Conservation (phyloP, 2,888 invertebrate species). For the Dendrolimus houi region DNA sequence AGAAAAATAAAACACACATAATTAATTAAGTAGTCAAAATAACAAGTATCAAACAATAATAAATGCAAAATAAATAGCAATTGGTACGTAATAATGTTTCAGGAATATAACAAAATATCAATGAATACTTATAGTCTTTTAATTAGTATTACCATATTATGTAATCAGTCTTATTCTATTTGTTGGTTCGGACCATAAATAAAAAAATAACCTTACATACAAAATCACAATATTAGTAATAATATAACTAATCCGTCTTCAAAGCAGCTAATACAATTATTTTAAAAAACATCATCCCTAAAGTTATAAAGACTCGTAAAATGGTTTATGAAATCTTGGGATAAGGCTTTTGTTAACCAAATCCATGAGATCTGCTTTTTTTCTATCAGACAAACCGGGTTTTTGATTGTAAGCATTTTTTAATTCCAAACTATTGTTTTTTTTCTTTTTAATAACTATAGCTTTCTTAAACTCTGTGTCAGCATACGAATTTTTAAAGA, state of each 20-base stretch:
- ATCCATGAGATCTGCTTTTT: conserved; percentile 8
- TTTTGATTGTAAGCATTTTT: conserved; percentile 5
- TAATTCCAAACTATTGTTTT: conserved; percentile 7
- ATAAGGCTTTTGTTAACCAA: conserved; percentile 7
- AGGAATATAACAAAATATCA: too few relatives aligned
- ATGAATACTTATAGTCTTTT: too few relatives aligned
- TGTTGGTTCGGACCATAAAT: too few relatives aligned
- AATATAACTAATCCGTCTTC: not conserved
- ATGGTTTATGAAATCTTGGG: conserved; percentile 5
- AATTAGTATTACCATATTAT: too few relatives aligned
- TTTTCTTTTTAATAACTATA: conserved; percentile 1
- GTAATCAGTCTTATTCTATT: too few relatives aligned
- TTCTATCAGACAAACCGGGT: conserved; percentile 9
- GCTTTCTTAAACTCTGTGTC: conserved; percentile 1
- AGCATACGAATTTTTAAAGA: not conserved
- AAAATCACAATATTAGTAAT: not conserved
- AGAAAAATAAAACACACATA: too few relatives aligned
- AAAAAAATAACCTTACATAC: too few relatives aligned
- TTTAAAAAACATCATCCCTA: not conserved
- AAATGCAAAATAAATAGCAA: too few relatives aligned
- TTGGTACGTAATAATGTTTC: too few relatives aligned
- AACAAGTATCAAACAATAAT: too few relatives aligned
- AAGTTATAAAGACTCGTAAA: conserved; percentile 7
- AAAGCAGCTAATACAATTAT: too few relatives aligned
- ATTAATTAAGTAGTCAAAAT: too few relatives aligned